Conservation (phyloP, 2,113 vertebrate genomes). For the Nyctereutes procyonoides region DNA sequence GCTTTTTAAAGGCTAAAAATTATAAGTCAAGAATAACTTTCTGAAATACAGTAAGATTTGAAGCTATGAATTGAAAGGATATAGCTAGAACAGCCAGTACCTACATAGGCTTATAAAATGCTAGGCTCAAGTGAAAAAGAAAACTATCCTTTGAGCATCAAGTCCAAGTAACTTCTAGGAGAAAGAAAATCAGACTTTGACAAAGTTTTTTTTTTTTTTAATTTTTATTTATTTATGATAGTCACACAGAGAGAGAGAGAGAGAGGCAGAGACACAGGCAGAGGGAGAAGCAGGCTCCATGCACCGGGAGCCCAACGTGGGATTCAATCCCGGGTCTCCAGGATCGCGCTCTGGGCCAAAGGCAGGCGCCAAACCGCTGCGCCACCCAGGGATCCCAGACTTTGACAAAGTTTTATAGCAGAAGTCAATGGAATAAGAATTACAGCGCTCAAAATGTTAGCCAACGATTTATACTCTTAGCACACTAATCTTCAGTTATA, state of each 20-base stretch:
- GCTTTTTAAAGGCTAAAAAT: background rate
- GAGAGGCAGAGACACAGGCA: too few relatives aligned
- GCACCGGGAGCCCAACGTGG: too few relatives aligned
- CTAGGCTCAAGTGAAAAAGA: slow-evolving; percentile 16
- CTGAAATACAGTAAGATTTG: background rate
- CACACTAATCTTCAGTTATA: background rate
- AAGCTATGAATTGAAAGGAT: background rate
- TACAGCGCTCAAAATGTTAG: background rate
- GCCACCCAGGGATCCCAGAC: too few relatives aligned
- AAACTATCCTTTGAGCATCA: background rate
- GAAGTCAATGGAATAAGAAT: background rate
- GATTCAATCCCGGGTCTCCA: too few relatives aligned
- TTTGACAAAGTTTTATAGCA: background rate
- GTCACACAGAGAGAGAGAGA: too few relatives aligned
- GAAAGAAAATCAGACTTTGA: slow-evolving; percentile 27
- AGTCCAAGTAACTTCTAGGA: background rate
- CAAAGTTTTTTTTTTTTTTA: too few relatives aligned
- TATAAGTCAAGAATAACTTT: background rate
- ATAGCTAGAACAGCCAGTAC: background rate
- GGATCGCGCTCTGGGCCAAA: too few relatives aligned
- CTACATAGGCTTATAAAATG: background rate
- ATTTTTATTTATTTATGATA: too few relatives aligned
- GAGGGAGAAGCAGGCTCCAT: too few relatives aligned
- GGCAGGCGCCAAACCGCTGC: too few relatives aligned
- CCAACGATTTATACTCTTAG: background rate